Conservation (phyloP, 2,888 invertebrate genomes). For the Artemia sp. region DNA sequence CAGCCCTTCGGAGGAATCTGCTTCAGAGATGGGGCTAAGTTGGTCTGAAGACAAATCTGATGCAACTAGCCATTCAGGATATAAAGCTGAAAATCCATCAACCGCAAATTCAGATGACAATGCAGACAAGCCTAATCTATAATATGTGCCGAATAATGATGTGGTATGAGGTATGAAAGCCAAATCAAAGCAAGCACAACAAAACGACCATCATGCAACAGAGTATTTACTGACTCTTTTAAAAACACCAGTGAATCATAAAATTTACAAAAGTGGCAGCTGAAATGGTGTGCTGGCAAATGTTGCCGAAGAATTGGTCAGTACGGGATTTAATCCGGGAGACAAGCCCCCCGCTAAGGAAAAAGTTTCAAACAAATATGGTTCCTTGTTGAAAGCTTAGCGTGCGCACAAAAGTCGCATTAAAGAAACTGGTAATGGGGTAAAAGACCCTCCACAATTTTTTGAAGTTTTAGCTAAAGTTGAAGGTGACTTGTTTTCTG, state of each 20-base stretch:
- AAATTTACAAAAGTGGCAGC: neutral
- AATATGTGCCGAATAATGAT: too few relatives aligned
- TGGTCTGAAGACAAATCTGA: too few relatives aligned
- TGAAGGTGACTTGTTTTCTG: neutral
- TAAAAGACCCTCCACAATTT: neutral
- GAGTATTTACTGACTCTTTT: too few relatives aligned
- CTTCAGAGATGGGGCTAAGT: too few relatives aligned
- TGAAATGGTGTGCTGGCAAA: neutral
- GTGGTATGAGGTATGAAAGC: too few relatives aligned
- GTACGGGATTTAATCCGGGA: neutral
- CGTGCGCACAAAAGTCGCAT: neutral
- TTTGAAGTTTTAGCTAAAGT: neutral
- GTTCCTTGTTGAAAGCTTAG: neutral
- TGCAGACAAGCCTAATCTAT: too few relatives aligned
- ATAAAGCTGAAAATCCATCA: too few relatives aligned
- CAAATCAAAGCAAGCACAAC: too few relatives aligned
- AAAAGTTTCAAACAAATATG: slow-evolving; percentile 8
- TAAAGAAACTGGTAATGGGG: slow-evolving; percentile 3
- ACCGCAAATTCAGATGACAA: too few relatives aligned
- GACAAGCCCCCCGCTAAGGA: neutral
- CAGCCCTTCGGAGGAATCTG: too few relatives aligned
- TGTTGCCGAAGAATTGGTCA: neutral
- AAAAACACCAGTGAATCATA: neutral
- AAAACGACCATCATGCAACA: too few relatives aligned
- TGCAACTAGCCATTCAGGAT: too few relatives aligned